phyloP scores from a whole-genome alignment of 2,797 vertebrate species.

The Champsocephalus esox region DNA sequence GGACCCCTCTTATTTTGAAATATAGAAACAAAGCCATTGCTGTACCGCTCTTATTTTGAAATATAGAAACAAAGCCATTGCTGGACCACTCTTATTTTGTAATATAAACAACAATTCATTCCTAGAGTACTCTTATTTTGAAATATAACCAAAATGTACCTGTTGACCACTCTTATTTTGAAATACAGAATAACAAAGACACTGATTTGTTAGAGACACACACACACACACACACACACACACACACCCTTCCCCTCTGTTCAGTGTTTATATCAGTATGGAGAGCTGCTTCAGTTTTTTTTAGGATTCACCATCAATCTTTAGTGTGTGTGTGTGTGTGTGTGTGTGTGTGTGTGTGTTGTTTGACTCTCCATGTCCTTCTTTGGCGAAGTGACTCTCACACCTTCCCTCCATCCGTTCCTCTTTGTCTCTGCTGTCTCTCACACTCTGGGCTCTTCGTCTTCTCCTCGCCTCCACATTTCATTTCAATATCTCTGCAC shows the following conservation, averaged over 20 bases:
- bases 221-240: too few relatives aligned
- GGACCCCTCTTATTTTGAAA: too few relatives aligned
- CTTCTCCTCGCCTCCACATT: constrained; percentile 33
- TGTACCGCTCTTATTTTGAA: too few relatives aligned
- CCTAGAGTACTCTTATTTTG: too few relatives aligned
- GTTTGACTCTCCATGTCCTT: constrained; percentile 68
- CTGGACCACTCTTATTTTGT: too few relatives aligned
- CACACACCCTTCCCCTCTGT: neutral
- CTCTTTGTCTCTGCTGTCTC: constrained; percentile 37
- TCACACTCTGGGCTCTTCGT: constrained; percentile 32
- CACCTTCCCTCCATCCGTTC: constrained; percentile 23
- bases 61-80: too few relatives aligned
- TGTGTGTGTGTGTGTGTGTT: constrained; percentile 17
- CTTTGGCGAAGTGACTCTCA: constrained; percentile 69
- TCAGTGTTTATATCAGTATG: constrained; percentile 36
- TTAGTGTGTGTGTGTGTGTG: constrained; percentile 1
- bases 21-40: too few relatives aligned
- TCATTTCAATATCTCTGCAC: constrained; percentile 18
- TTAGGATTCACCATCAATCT: constrained; percentile 46
- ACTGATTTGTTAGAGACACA: too few relatives aligned
- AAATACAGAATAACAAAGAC: neutral
- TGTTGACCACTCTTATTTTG: too few relatives aligned
- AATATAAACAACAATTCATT: too few relatives aligned
- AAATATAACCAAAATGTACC: too few relatives aligned
- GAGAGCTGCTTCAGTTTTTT: constrained; percentile 34